These are phyloP conservation scores for Drosophila sulfurigaster DNA, from an alignment of 1,140 invertebrate genomes.

Conservation along the genomic window DNA sequence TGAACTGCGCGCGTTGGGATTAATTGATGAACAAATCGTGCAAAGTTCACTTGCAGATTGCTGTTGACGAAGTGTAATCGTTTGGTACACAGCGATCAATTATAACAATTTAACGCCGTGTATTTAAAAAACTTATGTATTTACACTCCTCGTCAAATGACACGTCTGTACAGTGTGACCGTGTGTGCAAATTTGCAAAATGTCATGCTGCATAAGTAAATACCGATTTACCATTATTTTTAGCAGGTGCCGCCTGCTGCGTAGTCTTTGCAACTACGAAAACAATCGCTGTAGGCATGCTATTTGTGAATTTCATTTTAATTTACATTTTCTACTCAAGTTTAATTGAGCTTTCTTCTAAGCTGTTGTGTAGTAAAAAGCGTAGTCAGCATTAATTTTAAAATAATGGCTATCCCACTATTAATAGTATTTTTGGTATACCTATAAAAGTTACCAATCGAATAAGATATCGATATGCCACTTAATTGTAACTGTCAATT, in stretches of 20 bases:
- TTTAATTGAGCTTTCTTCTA: too few relatives aligned
- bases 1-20: conserved; percentile 18
- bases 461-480: conserved; percentile 25
- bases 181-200: background rate
- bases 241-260: background rate
- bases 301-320: background rate
- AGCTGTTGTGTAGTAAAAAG: too few relatives aligned
- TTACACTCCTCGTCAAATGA: conserved; percentile 58
- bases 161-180: conserved; percentile 51
- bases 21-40: conserved; percentile 6
- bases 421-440: background rate
- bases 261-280: background rate
- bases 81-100: conserved; percentile 28
- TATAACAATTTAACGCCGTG: conserved; percentile 54
- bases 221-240: background rate
- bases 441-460: background rate
- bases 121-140: conserved; percentile 69
- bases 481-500: background rate
- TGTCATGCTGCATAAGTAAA: background rate
- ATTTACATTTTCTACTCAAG: too few relatives aligned
- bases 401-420: background rate
- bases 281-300: background rate
- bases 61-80: conserved; percentile 1
- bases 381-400: too few relatives aligned
- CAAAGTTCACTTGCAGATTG: background rate